Base-by-base conservation (phyloP, 2,113 vertebrate species). In the Triplophysa rosa region DNA sequence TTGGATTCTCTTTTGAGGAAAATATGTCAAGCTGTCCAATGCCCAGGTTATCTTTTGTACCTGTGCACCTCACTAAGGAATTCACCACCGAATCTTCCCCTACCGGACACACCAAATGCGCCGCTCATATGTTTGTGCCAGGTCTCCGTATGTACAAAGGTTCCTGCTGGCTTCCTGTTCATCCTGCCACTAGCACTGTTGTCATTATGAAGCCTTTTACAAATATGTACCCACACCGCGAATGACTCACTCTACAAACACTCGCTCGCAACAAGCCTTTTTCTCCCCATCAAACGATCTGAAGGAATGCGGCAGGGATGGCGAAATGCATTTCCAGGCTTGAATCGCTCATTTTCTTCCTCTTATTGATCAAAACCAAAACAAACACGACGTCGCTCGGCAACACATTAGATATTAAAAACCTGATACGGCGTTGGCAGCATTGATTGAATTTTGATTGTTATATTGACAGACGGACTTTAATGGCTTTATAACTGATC, bases 231-330 rank as follows among this genome's bases (percentile, higher is more conserved):
- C 74, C 76, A 81, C 63, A 78, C 49, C 14, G 56, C 64, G 0
- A 83, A 71, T 89, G 87, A 90, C 61, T 91, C 90, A 90, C 66
- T 87, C 52, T 80, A 67, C 82, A 89, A 90, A 88, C 87, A 86
- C 29, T 29, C 33, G 7, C 42, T 67, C 10, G 10, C 70, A 61
- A 79, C 76, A 47, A 59, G 29, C 12, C 61, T 67, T 37, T 54
- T 23, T 40, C 16, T 29, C 56, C 64, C 24, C 67, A 86, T 86
- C 84, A 68, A 86, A 83, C 64, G 59, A 62, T 78, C 63, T 72
- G 56, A 63, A 80, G 83, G 86, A 87, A 88, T 87, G 79, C 61
- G 33, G 67, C 69, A 81, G 76, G 14, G 73, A 76, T 80, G 62
- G 73, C 42, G 77, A 73, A 84, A 83, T 80, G 76, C 85, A 37